phyloP scores from a whole-genome alignment of 2,888 invertebrate genomes.

The Tinea pellionella region DNA sequence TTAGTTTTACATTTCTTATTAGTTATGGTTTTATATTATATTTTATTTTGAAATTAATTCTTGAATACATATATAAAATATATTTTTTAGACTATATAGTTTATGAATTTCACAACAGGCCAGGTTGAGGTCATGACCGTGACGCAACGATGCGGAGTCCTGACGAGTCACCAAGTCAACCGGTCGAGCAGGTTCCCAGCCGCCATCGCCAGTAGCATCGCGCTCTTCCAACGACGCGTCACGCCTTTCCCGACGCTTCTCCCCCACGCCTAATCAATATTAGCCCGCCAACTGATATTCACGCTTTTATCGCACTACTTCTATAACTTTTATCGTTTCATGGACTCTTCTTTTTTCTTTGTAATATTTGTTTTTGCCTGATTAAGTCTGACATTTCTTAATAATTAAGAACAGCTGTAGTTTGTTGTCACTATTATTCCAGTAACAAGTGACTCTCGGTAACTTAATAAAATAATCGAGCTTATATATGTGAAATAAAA shows the following conservation, averaged over 20 bases:
- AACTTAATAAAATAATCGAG: not conserved
- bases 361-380: not conserved
- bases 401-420: not conserved
- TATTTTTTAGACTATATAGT: too few species aligned
- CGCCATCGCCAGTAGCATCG: slow-evolving; percentile 50
- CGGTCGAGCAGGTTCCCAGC: slow-evolving; percentile 31
- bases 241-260: slow-evolving; percentile 35
- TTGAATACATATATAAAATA: too few species aligned
- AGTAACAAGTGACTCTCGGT: not conserved
- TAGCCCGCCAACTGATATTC: slow-evolving; percentile 29
- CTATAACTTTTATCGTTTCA: slow-evolving; percentile 30
- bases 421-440: not conserved
- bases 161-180: slow-evolving; percentile 26
- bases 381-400: not conserved
- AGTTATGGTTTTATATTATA: too few species aligned
- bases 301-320: slow-evolving; percentile 30
- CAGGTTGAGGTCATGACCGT: slow-evolving; percentile 1
- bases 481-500: not conserved
- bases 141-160: not conserved
- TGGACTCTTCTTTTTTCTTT: slow-evolving; percentile 14
- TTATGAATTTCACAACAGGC: too few species aligned
- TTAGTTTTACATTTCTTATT: too few species aligned
- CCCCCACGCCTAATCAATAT: slow-evolving; percentile 43
- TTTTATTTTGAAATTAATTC: too few species aligned
- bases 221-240: slow-evolving; percentile 40